Conservation (phyloP, 2,113 vertebrate species). For the Origma solitaria region DNA sequence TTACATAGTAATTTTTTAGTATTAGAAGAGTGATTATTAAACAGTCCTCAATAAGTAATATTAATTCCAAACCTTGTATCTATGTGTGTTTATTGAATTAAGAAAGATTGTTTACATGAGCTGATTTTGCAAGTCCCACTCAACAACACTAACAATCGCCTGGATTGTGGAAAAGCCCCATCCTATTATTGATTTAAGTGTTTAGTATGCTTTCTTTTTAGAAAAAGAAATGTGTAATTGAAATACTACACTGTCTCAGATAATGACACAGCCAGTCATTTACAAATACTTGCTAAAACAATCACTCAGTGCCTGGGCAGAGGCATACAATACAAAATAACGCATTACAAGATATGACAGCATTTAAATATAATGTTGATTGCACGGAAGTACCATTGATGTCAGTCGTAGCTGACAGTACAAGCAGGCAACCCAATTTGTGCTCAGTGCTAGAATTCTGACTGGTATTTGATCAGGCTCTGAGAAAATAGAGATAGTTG, state of each 20-base stretch:
- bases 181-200: not conserved
- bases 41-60: not conserved
- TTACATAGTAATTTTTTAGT: not conserved
- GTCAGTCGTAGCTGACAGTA: not conserved
- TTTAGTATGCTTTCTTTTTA: not conserved
- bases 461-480: not conserved
- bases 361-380: not conserved
- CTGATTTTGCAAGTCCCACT: not conserved
- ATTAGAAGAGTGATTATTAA: not conserved
- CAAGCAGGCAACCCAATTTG: not conserved
- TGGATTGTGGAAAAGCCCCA: not conserved
- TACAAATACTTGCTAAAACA: not conserved
- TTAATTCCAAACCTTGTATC: not conserved
- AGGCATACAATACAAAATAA: too few species aligned
- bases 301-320: not conserved
- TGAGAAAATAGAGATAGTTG: not conserved
- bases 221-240: not conserved
- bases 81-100: not conserved
- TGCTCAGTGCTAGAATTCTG: not conserved
- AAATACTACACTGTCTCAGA: not conserved
- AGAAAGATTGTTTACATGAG: not conserved
- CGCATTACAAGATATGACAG: not conserved
- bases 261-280: not conserved
- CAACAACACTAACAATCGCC: not conserved
- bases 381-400: not conserved